Percentiles rank a stretch among this genome's conserved stretches.
phyloP scores from a whole-genome alignment of 2,888 invertebrate species.

The Laothoe populi region DNA sequence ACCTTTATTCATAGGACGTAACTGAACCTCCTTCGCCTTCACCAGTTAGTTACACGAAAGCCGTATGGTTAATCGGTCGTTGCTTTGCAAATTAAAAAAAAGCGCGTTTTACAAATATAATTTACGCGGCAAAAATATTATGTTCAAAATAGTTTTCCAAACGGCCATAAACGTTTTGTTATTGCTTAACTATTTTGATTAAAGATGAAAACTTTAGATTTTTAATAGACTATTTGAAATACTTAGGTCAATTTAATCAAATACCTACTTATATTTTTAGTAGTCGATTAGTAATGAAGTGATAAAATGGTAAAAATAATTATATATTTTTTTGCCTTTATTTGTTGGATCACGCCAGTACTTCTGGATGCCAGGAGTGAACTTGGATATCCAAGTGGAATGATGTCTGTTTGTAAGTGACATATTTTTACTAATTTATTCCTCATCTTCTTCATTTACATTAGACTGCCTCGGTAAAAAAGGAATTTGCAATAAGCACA shows the following conservation, averaged over 20 bases:
- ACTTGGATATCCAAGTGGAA: conserved; percentile 70
- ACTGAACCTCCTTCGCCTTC: conserved; percentile 31
- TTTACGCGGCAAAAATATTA: conserved; percentile 21
- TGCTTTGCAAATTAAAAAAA: conserved; percentile 34
- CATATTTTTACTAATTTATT: conserved; percentile 13
- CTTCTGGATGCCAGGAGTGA: conserved; percentile 50
- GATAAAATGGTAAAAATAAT: conserved; percentile 37
- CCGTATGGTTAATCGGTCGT: conserved; percentile 42
- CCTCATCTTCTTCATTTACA: background rate
- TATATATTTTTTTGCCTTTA: conserved; percentile 37
- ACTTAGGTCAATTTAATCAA: background rate
- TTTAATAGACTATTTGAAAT: background rate
- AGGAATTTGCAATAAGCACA: too few relatives aligned
- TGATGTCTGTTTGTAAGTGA: conserved; percentile 75
- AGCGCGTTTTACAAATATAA: conserved; percentile 10
- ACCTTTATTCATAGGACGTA: conserved; percentile 20
- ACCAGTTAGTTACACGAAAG: conserved; percentile 46
- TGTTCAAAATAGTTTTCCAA: background rate
- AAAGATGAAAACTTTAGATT: conserved; percentile 1
- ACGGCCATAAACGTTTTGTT: background rate
- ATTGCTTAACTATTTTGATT: background rate
- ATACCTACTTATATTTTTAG: background rate
- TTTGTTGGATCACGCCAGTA: conserved; percentile 34
- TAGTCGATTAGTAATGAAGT: background rate
- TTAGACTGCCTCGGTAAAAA: too few relatives aligned